Evolutionary conservation across 1,140 invertebrate species (phyloP), one percentile per base, ranked within the genome.

Genomic region (Archivesica marissinica): DNA sequence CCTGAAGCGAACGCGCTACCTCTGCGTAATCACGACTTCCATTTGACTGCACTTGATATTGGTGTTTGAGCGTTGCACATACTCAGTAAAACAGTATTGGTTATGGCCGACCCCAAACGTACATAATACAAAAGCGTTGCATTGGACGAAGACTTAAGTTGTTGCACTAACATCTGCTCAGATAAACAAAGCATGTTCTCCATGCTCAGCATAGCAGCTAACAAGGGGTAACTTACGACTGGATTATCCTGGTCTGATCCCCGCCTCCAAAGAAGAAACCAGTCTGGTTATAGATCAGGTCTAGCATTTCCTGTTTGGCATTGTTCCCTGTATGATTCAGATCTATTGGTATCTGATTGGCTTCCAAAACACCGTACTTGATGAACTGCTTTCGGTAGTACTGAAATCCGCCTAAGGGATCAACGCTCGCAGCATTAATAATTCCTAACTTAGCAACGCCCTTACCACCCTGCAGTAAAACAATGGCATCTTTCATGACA

Each of bases 221-320:
- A n/a, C n/a, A n/a, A n/a, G 7, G 15, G 13, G 17, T 59, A 23
- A 74, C 87, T 83, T 88, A 91, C 88, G 89, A 80, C 39, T 89
- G 72, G 1, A 89, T 86, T 9, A 92, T 68, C 44, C 92, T 77
- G 39, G 83, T 76, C 72, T 92, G 92, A 75, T 93, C 92, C 3
- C 92, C 92, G 2, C 92, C 92, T 13, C 89, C 88, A 59, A 93
- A 90, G 85, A 92, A 92, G 70, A 93, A 92, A 0, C 92, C 92
- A 15, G 91, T 92, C 79, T 91, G 89, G 25, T 79, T 82, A 23
- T 85, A 75, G 7, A 92, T 88, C 9, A 89, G 72, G 4, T 87
- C 47, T 1, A 89, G 85, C 3, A 91, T 72, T 33, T 59, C 25
- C 11, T 84, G 86, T 39, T 88, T 80, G 15, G 28, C 44, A 23